phyloP scores from a whole-genome alignment of 2,113 vertebrate species.

The Myocastor coypus region DNA sequence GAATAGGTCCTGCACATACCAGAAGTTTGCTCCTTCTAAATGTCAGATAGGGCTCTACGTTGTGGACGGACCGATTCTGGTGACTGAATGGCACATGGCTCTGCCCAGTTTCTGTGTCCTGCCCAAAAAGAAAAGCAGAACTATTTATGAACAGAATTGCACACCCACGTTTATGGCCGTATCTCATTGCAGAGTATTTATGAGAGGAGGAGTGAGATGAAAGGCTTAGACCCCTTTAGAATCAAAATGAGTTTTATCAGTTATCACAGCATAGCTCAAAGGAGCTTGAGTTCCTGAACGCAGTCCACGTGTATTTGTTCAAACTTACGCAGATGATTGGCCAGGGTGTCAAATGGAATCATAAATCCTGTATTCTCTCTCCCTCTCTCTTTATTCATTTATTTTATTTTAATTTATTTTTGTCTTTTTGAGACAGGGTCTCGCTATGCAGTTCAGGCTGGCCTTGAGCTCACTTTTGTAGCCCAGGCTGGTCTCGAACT shows the following conservation, averaged over 20 bases:
- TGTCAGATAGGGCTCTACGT: background rate
- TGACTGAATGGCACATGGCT: background rate
- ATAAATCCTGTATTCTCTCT: too few species aligned
- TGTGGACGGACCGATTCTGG: background rate
- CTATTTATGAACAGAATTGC: background rate
- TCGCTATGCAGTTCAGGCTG: too few species aligned
- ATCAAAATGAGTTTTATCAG: constrained; percentile 16
- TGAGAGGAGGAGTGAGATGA: background rate
- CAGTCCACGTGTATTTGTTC: constrained; percentile 40
- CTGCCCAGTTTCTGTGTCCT: background rate
- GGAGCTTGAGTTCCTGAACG: constrained; percentile 33
- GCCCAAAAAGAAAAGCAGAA: background rate
- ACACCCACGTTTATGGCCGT: background rate
- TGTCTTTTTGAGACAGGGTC: too few species aligned
- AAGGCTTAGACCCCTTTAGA: constrained; percentile 30
- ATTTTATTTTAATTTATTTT: too few species aligned
- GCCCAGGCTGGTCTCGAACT: too few species aligned
- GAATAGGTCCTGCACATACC: background rate
- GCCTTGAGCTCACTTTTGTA: too few species aligned
- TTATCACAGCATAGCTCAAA: background rate
- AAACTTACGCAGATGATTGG: constrained; percentile 33
- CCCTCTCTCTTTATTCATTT: too few species aligned
- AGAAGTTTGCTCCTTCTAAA: background rate
- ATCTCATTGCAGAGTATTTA: constrained; percentile 10
- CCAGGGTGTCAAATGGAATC: background rate